Evolutionary conservation across 2,888 invertebrate species (phyloP).

Genomic region (Euzophera pinguis): DNA sequence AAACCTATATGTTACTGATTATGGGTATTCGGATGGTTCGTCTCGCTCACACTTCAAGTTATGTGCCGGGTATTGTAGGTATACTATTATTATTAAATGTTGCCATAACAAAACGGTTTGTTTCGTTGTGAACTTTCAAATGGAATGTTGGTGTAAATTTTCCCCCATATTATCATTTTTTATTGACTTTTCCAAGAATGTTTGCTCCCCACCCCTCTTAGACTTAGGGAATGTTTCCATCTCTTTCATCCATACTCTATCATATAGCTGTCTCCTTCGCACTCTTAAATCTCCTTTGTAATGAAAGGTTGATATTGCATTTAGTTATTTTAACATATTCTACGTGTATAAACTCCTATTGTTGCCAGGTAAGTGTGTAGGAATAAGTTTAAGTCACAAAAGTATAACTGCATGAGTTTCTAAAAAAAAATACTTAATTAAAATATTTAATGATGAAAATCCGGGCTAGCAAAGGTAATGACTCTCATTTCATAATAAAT

Average conservation of each 20-base stretch:
- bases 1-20: no score
- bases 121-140: conserved; percentile 74
- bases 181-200: conserved; percentile 77
- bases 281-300: conserved; percentile 64
- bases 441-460: neutral
- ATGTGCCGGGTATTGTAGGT: no score
- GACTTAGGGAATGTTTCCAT: conserved; percentile 72
- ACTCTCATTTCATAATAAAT: no score
- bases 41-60: no score
- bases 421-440: neutral
- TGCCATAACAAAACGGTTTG: conserved; percentile 58
- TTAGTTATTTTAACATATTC: conserved; percentile 35
- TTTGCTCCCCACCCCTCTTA: conserved; percentile 68
- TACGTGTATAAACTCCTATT: conserved; percentile 27
- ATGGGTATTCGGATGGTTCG: no score
- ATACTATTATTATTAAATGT: conserved; percentile 36
- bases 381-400: conserved; percentile 26
- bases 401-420: conserved; percentile 40
- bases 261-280: conserved; percentile 68
- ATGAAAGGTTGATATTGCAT: conserved; percentile 67
- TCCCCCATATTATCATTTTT: conserved; percentile 46
- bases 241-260: conserved; percentile 60
- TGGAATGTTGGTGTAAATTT: conserved; percentile 85
- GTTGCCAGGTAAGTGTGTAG: conserved; percentile 47
- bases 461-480: no score